Evolutionary conservation across 2,797 vertebrate species (phyloP), one percentile per base, ranked within the genome.

Genomic region (Coendou prehensilis): DNA sequence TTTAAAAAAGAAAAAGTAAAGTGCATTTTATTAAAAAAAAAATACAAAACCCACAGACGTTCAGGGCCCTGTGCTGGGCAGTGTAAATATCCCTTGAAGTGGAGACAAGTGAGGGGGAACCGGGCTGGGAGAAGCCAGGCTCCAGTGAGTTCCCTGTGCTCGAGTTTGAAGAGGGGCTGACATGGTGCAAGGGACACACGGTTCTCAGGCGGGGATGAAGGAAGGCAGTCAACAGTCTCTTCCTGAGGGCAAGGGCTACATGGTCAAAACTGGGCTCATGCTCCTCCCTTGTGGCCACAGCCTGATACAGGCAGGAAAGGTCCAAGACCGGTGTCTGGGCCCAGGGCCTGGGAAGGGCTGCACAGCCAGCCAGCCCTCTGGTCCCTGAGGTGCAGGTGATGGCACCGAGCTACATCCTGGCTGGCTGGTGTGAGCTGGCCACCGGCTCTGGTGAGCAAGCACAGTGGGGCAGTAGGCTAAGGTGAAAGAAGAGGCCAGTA

Each of bases 11-110:
- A 71, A 89, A 85, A 93, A 59, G 78, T 98, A 98, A 98, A 98
- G 98, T 98, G 97, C 97, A 93, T 96, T 61, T 97, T 95, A 95
- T 96, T 93, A 71, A 97, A 97, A 90, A 79, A 89, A 73, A 93
- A 37, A 95, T 96, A 97, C 56, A 97, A 98, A 98, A 97, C 20
- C 87, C 96, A 97, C 28, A 57, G 76, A 84, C 87, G 93, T 37
- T 71, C 87, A 73, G 57, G 76, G 69, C 50, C 85, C 45, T 73
- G 78, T 91, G 69, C 47, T 67, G 95, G 97, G 97, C 95, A 97
- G 94, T 94, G 76, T 95, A 50, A 30, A 0, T 30, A 41, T 89
- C 81, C 91, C 91, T 89, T 90, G 57, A 18, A 84, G 54, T 26
- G 33, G 94, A 69, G 57, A 80, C 4, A 33, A 81, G 67, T 11